These are phyloP conservation scores for Phycodurus eques DNA, from an alignment of 2,113 vertebrate genomes.

Conservation along the genomic window DNA sequence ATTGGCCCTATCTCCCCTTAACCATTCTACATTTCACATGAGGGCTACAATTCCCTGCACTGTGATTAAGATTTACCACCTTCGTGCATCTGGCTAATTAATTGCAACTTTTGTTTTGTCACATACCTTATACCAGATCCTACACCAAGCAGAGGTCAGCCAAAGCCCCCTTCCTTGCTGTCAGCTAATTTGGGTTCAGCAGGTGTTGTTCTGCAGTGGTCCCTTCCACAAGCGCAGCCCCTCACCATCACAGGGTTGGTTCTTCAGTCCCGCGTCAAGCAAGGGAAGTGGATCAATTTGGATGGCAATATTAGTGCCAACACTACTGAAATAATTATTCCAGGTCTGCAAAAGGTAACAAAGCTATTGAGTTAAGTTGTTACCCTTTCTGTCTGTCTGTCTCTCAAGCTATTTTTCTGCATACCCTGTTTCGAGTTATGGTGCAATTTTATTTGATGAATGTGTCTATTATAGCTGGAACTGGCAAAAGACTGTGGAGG, in stretches of 20 bases:
- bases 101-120: slow-evolving; percentile 28
- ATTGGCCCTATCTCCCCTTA: neutral
- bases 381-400: neutral
- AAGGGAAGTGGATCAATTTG: slow-evolving; percentile 81
- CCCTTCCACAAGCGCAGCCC: slow-evolving; percentile 65
- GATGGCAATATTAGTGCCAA: slow-evolving; percentile 79
- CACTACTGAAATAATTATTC: slow-evolving; percentile 78
- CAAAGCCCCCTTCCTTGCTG: slow-evolving; percentile 78
- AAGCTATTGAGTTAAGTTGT: neutral
- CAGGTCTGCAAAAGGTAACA: slow-evolving; percentile 86
- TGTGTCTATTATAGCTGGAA: neutral
- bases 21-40: slow-evolving; percentile 15
- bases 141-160: slow-evolving; percentile 55
- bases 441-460: neutral
- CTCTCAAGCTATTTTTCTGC: neutral
- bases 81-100: slow-evolving; percentile 18
- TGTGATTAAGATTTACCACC: slow-evolving; percentile 35
- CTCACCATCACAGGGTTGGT: slow-evolving; percentile 76
- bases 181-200: slow-evolving; percentile 73
- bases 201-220: slow-evolving; percentile 85
- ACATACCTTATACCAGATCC: slow-evolving; percentile 62
- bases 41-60: slow-evolving; percentile 23
- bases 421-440: neutral
- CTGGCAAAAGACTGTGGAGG: too few species aligned
- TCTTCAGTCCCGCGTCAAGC: slow-evolving; percentile 80